Conservation (phyloP, 92 coral and sea anemone genomes). For the Paramuricea clavata region DNA sequence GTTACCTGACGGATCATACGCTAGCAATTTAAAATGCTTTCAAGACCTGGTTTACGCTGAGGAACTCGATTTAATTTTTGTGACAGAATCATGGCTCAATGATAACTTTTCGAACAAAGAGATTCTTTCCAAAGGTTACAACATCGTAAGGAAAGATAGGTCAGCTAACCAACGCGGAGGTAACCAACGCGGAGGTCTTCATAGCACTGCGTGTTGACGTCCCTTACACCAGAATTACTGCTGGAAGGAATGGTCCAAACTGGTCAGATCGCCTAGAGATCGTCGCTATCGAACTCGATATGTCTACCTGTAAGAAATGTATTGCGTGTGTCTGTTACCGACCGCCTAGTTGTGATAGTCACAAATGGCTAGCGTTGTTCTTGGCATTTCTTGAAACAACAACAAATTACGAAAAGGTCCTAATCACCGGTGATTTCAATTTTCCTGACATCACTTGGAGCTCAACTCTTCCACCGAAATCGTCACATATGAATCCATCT, state of each 20-base stretch:
- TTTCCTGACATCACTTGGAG: no score
- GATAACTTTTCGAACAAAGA: conserved; percentile 49
- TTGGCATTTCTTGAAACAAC: conserved; percentile 53
- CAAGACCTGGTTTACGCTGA: conserved; percentile 52
- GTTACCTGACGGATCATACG: conserved; percentile 38
- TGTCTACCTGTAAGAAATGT: conserved; percentile 30
- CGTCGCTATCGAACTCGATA: conserved; percentile 26
- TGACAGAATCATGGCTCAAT: conserved; percentile 65
- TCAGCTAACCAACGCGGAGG: conserved; percentile 59
- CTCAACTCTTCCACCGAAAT: no score
- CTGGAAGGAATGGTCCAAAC: not conserved
- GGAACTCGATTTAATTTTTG: conserved; percentile 53
- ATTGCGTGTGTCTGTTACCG: not conserved
- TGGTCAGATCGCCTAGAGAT: conserved; percentile 27
- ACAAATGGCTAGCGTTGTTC: conserved; percentile 21
- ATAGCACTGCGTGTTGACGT: conserved; percentile 33
- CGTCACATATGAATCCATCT: no score
- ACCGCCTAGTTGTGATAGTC: not conserved
- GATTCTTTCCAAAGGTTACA: conserved; percentile 61
- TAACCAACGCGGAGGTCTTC: no score
- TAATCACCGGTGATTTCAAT: conserved; percentile 55
- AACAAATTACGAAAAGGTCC: conserved; percentile 30
- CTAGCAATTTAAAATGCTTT: conserved; percentile 48
- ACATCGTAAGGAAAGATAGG: conserved; percentile 63
- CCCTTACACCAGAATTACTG: conserved; percentile 15